Evolutionary conservation across 2,113 vertebrate species (phyloP), one percentile per base, ranked within the genome.

Genomic region (Serilophus lunatus): DNA sequence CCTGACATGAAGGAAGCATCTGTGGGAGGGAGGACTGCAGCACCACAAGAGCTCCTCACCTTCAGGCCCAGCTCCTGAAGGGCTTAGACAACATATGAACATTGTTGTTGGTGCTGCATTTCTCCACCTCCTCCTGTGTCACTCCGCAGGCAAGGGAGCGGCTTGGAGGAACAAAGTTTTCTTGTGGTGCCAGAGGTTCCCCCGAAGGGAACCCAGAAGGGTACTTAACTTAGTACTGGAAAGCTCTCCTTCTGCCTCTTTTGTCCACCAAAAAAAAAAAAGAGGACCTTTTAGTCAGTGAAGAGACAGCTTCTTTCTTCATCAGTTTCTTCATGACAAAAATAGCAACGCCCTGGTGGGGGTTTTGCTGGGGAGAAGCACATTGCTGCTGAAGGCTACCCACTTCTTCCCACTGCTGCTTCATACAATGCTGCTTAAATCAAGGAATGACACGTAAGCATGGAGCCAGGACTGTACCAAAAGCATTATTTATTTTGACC

Each of bases 371-470:
- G 56, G 28, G 77, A 83, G 38, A 66, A 23, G 26, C 1, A 9
- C 61, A 47, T 57, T 80, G 36, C 82, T 29, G 57, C 70, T 23
- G 35, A 86, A 61, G 45, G 22, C 16, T 60, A 31, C 57, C 9
- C n/a, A n/a, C n/a, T 45, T 25, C 65, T 25, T 18, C 31, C 29
- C 24, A 23, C 68, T 45, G 38, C 82, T 90, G 44, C 85, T 60
- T 86, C 56, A 70, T 0, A 1, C 0, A 0, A 42, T 54, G 17
- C 42, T 85, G 35, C 50, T 70, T 57, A 77, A 69, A 91, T 82
- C 38, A 47, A 26, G 15, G n/a, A 81, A 42, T 4, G 0, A 51
- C 49, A n/a, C 0, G 0, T 25, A 88, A 69, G 40, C 31, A 7
- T 1, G 25, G 26, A 74, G 77, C 13, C 59, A 83, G 47, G 56